These are phyloP conservation scores for Flexamia atlantica DNA, from an alignment of 2,888 invertebrate species.

Conservation along the genomic window DNA sequence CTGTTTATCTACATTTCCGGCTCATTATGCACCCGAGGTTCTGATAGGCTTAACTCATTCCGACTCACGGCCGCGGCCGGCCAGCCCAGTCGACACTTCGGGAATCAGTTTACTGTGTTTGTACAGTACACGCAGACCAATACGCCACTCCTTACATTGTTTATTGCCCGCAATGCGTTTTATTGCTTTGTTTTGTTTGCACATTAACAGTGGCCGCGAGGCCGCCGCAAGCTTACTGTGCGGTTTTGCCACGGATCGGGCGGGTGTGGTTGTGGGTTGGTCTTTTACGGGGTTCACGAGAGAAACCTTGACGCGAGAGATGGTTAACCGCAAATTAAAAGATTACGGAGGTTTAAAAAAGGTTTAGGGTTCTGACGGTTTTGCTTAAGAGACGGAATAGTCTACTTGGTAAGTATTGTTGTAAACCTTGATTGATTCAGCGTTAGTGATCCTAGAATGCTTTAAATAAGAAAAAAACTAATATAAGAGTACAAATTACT, in stretches of 20 bases:
- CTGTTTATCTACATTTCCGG: background rate
- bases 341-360: no score
- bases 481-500: no score
- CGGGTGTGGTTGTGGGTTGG: background rate
- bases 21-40: background rate
- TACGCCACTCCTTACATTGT: background rate
- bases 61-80: background rate
- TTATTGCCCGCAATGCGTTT: slow-evolving; percentile 10
- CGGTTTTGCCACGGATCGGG: background rate
- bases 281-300: no score
- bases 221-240: background rate
- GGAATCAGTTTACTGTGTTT: slow-evolving; percentile 4
- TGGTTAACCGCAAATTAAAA: no score
- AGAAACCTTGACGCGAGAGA: no score
- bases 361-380: no score
- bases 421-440: no score
- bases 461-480: no score
- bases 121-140: background rate
- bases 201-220: background rate
- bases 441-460: no score
- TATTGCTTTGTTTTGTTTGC: slow-evolving; percentile 7
- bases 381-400: no score
- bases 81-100: background rate
- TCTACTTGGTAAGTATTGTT: no score
- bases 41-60: slow-evolving; percentile 25